These are phyloP conservation scores for Burhinus bistriatus DNA, from an alignment of 2,113 vertebrate genomes.

Conservation along the genomic window DNA sequence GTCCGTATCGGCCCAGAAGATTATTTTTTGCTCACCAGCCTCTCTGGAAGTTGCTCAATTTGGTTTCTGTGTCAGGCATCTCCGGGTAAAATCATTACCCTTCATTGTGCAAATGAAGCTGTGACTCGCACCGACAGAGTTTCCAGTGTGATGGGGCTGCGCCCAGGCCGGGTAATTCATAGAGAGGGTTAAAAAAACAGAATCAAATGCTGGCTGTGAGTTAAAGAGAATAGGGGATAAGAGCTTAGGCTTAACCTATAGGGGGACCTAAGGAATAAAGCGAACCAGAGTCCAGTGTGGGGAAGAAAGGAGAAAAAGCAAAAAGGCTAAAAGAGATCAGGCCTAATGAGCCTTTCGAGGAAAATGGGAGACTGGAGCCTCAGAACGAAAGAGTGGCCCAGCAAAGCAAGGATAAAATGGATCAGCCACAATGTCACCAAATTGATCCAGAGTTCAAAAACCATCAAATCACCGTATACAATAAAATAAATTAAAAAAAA, in stretches of 20 bases:
- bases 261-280: slow-evolving; percentile 70
- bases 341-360: slow-evolving; percentile 69
- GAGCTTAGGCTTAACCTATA: slow-evolving; percentile 73
- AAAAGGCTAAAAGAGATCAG: slow-evolving; percentile 69
- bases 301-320: slow-evolving; percentile 68
- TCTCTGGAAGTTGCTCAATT: neutral
- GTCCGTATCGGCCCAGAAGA: neutral
- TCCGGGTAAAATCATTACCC: slow-evolving; percentile 26
- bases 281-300: slow-evolving; percentile 47
- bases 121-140: slow-evolving; percentile 7
- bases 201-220: slow-evolving; percentile 63
- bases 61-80: neutral
- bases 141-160: slow-evolving; percentile 39
- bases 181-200: slow-evolving; percentile 62
- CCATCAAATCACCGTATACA: slow-evolving; percentile 60
- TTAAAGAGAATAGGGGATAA: slow-evolving; percentile 67
- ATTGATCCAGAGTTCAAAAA: slow-evolving; percentile 71
- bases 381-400: slow-evolving; percentile 57
- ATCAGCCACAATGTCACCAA: slow-evolving; percentile 67
- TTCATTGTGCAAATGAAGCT: slow-evolving; percentile 48
- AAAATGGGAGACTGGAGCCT: slow-evolving; percentile 58
- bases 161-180: slow-evolving; percentile 59
- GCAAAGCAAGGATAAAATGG: slow-evolving; percentile 73
- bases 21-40: slow-evolving; percentile 22
- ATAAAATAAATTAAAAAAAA: slow-evolving; percentile 58